Percentiles rank a stretch among this genome's conserved stretches.
phyloP scores from a whole-genome alignment of 2,888 invertebrate genomes.

The Epiblema foenella region DNA sequence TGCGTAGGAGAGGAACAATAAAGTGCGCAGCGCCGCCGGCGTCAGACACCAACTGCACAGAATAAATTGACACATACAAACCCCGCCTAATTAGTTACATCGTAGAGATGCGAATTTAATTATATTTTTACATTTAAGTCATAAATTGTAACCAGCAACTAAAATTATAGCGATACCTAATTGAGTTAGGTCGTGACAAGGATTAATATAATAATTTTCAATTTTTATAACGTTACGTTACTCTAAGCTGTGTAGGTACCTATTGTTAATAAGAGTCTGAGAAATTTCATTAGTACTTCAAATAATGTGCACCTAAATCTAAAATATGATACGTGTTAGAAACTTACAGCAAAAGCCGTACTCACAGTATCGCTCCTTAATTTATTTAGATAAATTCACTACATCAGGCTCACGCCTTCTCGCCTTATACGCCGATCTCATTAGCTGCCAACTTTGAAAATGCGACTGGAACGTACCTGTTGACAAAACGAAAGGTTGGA shows the following conservation, averaged over 20 bases:
- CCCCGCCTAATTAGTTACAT: constrained; percentile 56
- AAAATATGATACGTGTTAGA: constrained; percentile 55
- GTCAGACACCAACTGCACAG: constrained; percentile 51
- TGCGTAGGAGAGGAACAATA: constrained; percentile 44
- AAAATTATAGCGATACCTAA: constrained; percentile 10
- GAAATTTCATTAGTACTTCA: constrained; percentile 52
- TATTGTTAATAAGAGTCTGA: constrained; percentile 11
- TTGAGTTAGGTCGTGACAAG: constrained; percentile 29
- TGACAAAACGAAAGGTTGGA: constrained; percentile 63
- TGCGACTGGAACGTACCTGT: constrained; percentile 61
- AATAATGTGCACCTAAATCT: constrained; percentile 58
- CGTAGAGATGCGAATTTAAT: constrained; percentile 52
- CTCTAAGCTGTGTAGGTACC: background rate
- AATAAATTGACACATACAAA: constrained; percentile 58
- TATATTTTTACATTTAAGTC: constrained; percentile 44
- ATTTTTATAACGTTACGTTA: background rate
- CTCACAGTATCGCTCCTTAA: constrained; percentile 52
- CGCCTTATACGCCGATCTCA: constrained; percentile 54
- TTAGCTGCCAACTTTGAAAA: constrained; percentile 48
- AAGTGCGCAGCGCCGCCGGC: constrained; percentile 43
- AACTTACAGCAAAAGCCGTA: constrained; percentile 35
- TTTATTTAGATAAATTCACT: constrained; percentile 60
- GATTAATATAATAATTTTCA: constrained; percentile 11
- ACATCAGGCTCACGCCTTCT: constrained; percentile 51
- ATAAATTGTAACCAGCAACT: constrained; percentile 34